Base-by-base conservation (phyloP, 2,113 vertebrate species). In the Turnix velox region DNA sequence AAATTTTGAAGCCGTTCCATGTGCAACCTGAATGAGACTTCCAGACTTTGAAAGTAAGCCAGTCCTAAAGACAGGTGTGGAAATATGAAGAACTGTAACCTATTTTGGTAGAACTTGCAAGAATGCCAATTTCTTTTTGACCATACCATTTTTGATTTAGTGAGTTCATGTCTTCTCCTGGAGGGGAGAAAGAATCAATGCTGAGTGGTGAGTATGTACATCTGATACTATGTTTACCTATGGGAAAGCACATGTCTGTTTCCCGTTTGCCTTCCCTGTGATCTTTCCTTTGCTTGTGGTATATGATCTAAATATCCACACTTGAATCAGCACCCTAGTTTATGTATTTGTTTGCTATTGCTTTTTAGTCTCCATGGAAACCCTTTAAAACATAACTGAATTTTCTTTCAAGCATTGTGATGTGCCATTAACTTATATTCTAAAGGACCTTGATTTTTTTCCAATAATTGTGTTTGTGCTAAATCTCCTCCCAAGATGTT, bases 301-400 rank as follows among this genome's bases (percentile, higher is more conserved):
- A 12, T 14, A 4, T 25, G 8, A 58, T 20, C 22, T 9, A 63
- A 79, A 75, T 42, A 72, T 23, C 28, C 0, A 0, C n/a, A 39
- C 18, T 27, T 35, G 5, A 40, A 4, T 1, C 22, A 4, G 2
- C 22, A 5, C 3, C 55, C 30, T 82, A 5, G 2, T 19, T 67
- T 62, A 49, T 33, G 7, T 49, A 43, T 59, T 75, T 87, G 18
- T 73, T 68, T 80, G 17, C 23, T 11, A 28, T 33, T 67, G 12
- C 8, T 75, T 4, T 62, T 77, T 48, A 48, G 33, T 28, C 28
- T 43, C 30, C 37, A 83, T 43, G 22, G 14, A 80, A 76, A 73
- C 2, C 5, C 24, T 59, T n/a, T 39, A 63, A 43, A 37, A 42
- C 18, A 17, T 7, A 5, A 43, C 23, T 52, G 7, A 48, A 7